These are phyloP conservation scores for Chondrilla cf. caribensis DNA, from an alignment of 37 sponge, comb jelly and placozoan species.

Conservation along the genomic window DNA sequence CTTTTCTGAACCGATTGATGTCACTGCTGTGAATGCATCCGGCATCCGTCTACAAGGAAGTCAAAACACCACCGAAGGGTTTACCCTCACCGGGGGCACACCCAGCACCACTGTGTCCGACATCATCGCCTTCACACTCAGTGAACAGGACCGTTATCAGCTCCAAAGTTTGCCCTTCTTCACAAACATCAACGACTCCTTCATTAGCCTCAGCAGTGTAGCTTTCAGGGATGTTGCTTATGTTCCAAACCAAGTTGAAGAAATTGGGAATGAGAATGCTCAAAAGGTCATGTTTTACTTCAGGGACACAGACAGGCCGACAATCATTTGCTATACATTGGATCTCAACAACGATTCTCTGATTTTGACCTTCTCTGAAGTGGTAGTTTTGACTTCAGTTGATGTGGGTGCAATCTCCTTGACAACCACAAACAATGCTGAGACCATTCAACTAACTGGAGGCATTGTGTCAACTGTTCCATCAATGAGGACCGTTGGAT, in stretches of 20 bases:
- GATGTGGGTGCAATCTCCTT: slow-evolving; percentile 13
- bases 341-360: slow-evolving; percentile 47
- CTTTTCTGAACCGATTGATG: slow-evolving; percentile 82
- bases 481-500: slow-evolving; percentile 32
- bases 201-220: slow-evolving; percentile 55
- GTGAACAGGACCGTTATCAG: slow-evolving; percentile 48
- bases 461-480: slow-evolving; percentile 56
- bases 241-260: slow-evolving; percentile 39
- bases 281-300: slow-evolving; percentile 32
- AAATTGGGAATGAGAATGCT: slow-evolving; percentile 41
- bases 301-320: slow-evolving; percentile 45
- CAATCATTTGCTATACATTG: slow-evolving; percentile 25
- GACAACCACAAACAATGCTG: slow-evolving; percentile 27
- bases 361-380: slow-evolving; percentile 51
- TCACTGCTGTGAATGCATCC: slow-evolving; percentile 41
- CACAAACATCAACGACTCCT: slow-evolving; percentile 55
- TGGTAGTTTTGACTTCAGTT: slow-evolving; percentile 40
- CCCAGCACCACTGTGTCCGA: slow-evolving; percentile 29
- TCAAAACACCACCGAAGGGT: slow-evolving; percentile 36
- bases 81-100: slow-evolving; percentile 71
- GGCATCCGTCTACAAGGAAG: slow-evolving; percentile 63
- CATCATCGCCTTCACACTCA: slow-evolving; percentile 49
- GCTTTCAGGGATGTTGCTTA: slow-evolving; percentile 68
- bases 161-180: slow-evolving; percentile 47
- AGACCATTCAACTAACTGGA: slow-evolving; percentile 49